A percentile compares a stretch with the other conserved stretches of the same genome.
phyloP scores from a whole-genome alignment of 2,113 vertebrate species.

The Micronycteris hirsuta region DNA sequence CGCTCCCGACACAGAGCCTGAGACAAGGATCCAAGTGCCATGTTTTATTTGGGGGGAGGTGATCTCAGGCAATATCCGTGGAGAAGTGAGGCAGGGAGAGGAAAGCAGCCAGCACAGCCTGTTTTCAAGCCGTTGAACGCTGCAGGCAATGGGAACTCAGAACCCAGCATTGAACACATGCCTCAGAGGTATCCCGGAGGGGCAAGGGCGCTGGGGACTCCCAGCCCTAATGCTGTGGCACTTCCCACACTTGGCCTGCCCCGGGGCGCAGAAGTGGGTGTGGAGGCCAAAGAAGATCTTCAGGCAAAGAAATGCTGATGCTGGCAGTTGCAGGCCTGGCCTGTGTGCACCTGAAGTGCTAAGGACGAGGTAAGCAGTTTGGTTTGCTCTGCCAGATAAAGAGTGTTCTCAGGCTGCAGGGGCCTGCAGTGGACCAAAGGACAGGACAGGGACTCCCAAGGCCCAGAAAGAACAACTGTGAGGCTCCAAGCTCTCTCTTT shows the following conservation, averaged over 20 bases:
- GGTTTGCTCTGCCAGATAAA: background rate
- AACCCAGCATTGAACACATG: rapidly evolving
- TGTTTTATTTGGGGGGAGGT: too few species aligned
- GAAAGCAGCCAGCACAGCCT: rapidly evolving
- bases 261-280: background rate
- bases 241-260: background rate
- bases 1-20: background rate
- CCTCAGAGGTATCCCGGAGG: background rate
- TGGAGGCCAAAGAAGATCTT: background rate
- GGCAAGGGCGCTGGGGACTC: background rate
- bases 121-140: rapidly evolving
- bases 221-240: too few species aligned
- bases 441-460: background rate
- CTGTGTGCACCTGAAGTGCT: rapidly evolving
- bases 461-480: background rate
- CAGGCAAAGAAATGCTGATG: background rate
- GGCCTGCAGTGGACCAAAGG: background rate
- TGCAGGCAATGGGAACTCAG: background rate
- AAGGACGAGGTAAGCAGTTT: rapidly evolving
- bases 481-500: background rate
- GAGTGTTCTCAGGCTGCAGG: background rate
- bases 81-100: background rate
- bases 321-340: background rate
- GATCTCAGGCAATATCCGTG: background rate
- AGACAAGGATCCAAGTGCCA: background rate